Percentiles rank a stretch among this genome's conserved stretches.
Evolutionary conservation across 2,888 invertebrate species (phyloP).

Genomic region (Siphonodentalium dalli): DNA sequence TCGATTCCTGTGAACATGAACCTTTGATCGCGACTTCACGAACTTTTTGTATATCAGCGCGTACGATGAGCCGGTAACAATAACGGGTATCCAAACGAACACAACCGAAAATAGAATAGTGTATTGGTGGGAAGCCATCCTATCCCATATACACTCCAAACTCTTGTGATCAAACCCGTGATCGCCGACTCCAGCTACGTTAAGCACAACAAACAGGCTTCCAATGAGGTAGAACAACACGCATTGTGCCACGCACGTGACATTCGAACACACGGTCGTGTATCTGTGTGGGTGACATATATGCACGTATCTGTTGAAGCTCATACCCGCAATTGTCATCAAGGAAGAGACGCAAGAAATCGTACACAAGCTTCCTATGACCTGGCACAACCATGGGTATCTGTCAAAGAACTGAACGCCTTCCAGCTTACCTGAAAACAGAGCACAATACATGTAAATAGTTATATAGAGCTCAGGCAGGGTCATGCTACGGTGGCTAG

Average conservation of each 20-base stretch:
- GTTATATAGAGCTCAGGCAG: too few relatives aligned
- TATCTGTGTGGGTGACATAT: slow-evolving; percentile 38
- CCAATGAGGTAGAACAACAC: slow-evolving; percentile 35
- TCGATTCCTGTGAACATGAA: background rate
- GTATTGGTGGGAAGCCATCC: slow-evolving; percentile 40
- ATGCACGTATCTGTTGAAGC: slow-evolving; percentile 45
- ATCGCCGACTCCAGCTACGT: slow-evolving; percentile 37
- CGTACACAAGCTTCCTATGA: slow-evolving; percentile 42
- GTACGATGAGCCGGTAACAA: slow-evolving; percentile 37
- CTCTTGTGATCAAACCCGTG: slow-evolving; percentile 43
- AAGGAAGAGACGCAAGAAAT: slow-evolving; percentile 45
- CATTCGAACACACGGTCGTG: slow-evolving; percentile 31
- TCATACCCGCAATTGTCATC: slow-evolving; percentile 44
- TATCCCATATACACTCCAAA: slow-evolving; percentile 47
- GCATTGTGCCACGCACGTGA: slow-evolving; percentile 35
- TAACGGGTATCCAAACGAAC: slow-evolving; percentile 42
- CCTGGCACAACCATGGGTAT: slow-evolving; percentile 39
- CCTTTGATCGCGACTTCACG: slow-evolving; percentile 2
- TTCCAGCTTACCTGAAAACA: slow-evolving; percentile 44
- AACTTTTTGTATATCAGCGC: slow-evolving; percentile 1
- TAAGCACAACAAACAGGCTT: slow-evolving; percentile 33
- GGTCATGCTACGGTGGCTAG: too few relatives aligned
- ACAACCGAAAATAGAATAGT: slow-evolving; percentile 42
- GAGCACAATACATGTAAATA: too few relatives aligned
- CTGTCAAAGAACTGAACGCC: slow-evolving; percentile 40